Conservation (phyloP, 2,888 invertebrate species). For the Calliphora vomitoria region DNA sequence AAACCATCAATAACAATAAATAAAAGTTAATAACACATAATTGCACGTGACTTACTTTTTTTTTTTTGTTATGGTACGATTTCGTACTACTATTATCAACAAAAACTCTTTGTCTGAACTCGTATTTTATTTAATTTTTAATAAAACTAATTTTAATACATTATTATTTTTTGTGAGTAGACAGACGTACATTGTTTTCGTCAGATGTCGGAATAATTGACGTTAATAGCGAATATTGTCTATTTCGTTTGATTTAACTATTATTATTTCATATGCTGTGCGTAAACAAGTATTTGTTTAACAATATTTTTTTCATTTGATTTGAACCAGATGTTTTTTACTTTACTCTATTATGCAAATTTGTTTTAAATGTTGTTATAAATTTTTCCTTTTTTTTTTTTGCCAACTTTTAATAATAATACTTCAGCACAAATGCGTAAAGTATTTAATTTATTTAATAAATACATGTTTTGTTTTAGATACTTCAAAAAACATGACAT, state of each 20-base stretch:
- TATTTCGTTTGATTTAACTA: neutral
- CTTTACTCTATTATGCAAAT: neutral
- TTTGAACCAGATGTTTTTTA: slow-evolving; percentile 20
- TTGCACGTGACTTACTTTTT: slow-evolving; percentile 28
- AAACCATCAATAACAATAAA: neutral
- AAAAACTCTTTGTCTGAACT: slow-evolving; percentile 1
- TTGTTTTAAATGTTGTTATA: neutral
- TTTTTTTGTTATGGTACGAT: neutral
- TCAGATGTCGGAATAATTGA: slow-evolving; percentile 7
- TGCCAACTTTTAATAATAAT: neutral
- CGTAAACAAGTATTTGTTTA: slow-evolving; percentile 31
- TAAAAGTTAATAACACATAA: neutral
- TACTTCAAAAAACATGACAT: neutral
- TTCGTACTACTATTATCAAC: neutral
- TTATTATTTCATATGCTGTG: neutral
- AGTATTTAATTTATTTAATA: slow-evolving; percentile 10
- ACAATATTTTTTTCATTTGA: neutral
- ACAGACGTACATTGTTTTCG: neutral
- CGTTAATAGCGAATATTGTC: slow-evolving; percentile 20
- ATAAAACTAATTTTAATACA: slow-evolving; percentile 2
- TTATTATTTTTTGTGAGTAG: neutral
- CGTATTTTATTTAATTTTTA: slow-evolving; percentile 10
- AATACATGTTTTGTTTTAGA: slow-evolving; percentile 19
- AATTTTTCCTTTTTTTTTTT: neutral
- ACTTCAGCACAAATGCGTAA: slow-evolving; percentile 11